Percentiles rank a stretch among this genome's conserved stretches.
Conservation (phyloP, 1,140 invertebrate species). For the Drosophila auraria region DNA sequence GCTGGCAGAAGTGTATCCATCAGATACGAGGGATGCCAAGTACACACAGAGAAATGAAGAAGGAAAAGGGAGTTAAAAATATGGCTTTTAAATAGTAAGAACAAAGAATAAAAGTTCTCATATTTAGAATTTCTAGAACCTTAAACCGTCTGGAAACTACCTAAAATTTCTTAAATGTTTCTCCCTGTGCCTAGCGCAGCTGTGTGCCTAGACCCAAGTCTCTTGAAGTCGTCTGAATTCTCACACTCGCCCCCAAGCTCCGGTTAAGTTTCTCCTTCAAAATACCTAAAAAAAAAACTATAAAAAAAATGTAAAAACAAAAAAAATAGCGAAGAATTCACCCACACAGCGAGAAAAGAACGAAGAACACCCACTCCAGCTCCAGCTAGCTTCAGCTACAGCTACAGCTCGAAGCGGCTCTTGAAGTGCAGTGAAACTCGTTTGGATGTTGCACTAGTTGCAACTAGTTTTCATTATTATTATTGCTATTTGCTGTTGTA, state of each 20-base stretch:
- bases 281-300: neutral
- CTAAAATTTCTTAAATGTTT: neutral
- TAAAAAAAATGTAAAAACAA: neutral
- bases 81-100: too few relatives aligned
- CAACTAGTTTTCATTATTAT: conserved; percentile 77
- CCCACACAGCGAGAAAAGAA: conserved; percentile 20
- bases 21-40: conserved; percentile 14
- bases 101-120: neutral
- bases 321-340: conserved; percentile 25
- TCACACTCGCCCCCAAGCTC: conserved; percentile 30
- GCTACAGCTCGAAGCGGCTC: neutral
- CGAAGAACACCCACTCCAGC: conserved; percentile 42
- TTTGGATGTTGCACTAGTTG: conserved; percentile 72
- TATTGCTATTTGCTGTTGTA: conserved; percentile 38
- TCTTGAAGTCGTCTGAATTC: conserved; percentile 28
- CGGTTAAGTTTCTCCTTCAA: conserved; percentile 26
- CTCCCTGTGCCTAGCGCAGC: neutral
- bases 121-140: too few relatives aligned
- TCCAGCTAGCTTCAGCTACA: neutral
- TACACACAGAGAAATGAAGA: neutral
- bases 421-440: conserved; percentile 42
- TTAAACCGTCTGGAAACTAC: neutral
- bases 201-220: conserved; percentile 20
- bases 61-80: neutral
- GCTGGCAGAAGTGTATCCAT: conserved; percentile 28